These are phyloP conservation scores for Mesitornis unicolor DNA, from an alignment of 2,113 vertebrate genomes.

Conservation along the genomic window DNA sequence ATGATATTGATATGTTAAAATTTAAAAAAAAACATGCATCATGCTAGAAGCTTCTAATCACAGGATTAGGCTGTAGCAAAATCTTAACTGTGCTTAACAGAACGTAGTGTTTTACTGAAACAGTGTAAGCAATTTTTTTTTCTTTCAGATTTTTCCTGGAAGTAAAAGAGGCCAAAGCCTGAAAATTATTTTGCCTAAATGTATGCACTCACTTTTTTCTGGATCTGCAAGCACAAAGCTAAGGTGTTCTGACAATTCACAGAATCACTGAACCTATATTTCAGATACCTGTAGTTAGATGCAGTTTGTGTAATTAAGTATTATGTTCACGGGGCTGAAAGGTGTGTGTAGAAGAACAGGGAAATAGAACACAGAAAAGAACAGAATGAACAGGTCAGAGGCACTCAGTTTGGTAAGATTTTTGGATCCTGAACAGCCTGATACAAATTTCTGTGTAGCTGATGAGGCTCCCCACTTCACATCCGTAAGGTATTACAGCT, in stretches of 20 bases:
- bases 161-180: neutral
- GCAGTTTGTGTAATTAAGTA: neutral
- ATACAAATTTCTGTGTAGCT: neutral
- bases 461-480: neutral
- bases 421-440: neutral
- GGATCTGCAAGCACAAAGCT: neutral
- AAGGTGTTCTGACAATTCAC: neutral
- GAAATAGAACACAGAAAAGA: neutral
- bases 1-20: neutral
- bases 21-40: neutral
- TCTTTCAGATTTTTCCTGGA: neutral
- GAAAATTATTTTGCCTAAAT: neutral
- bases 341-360: neutral
- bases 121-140: rapidly evolving
- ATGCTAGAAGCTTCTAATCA: neutral
- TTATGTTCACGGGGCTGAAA: neutral
- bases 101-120: neutral
- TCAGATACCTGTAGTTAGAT: neutral
- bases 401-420: neutral
- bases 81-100: neutral
- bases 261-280: neutral
- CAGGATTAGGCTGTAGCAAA: neutral
- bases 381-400: neutral
- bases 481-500: rapidly evolving
- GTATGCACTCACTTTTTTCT: neutral